Conservation (phyloP, 2,888 invertebrate species). For the Tetheella fluctuosa region DNA sequence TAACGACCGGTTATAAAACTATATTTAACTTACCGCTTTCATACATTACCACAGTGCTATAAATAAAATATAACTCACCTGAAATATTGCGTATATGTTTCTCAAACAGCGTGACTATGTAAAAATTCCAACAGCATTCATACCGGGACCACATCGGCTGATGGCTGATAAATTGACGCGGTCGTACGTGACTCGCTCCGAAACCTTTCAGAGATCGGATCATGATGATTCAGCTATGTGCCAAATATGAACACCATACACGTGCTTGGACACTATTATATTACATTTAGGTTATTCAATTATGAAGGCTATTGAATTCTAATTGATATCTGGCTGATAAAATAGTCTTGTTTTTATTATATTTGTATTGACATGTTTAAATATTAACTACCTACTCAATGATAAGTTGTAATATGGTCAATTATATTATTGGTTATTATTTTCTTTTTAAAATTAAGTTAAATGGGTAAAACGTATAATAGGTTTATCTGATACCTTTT, state of each 20-base stretch:
- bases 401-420: too few relatives aligned
- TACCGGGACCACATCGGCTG: constrained; percentile 49
- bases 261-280: constrained; percentile 34
- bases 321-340: background rate
- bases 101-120: constrained; percentile 30
- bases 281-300: constrained; percentile 42
- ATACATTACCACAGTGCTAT: background rate
- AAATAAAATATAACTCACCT: background rate
- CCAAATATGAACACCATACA: constrained; percentile 38
- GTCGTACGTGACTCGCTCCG: constrained; percentile 58
- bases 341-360: background rate
- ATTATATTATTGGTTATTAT: too few relatives aligned
- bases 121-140: constrained; percentile 46
- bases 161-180: constrained; percentile 70
- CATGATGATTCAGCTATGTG: constrained; percentile 49
- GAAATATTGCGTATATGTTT: constrained; percentile 12
- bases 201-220: constrained; percentile 12
- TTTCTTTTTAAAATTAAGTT: too few relatives aligned
- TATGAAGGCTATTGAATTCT: too few relatives aligned
- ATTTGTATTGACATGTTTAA: too few relatives aligned
- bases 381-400: too few relatives aligned
- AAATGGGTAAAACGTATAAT: too few relatives aligned
- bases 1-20: too few relatives aligned
- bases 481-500: too few relatives aligned
- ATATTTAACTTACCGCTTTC: too few relatives aligned